Conservation (phyloP, 2,888 invertebrate species). For the Hirtodrosophila histrioides region DNA sequence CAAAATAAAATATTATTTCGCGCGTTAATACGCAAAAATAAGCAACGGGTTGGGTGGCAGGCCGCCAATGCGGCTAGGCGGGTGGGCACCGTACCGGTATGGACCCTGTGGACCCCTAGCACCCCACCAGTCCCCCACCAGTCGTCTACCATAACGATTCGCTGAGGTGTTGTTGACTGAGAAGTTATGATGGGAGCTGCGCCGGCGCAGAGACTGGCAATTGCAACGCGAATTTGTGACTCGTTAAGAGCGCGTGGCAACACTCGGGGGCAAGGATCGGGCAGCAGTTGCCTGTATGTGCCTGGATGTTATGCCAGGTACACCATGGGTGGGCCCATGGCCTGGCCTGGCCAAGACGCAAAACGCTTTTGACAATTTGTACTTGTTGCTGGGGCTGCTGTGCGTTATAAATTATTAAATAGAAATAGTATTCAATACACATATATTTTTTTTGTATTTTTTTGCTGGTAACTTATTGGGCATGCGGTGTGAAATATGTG, state of each 20-base stretch:
- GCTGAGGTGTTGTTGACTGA: conserved; percentile 80
- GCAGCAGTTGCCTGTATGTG: neutral
- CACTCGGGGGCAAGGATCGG: conserved; percentile 32
- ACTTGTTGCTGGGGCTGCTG: conserved; percentile 67
- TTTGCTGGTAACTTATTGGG: conserved; percentile 53
- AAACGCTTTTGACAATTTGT: conserved; percentile 80
- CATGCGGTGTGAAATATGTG: conserved; percentile 79
- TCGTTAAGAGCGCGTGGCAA: conserved; percentile 78
- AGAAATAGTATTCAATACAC: conserved; percentile 74
- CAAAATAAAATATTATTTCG: conserved; percentile 82
- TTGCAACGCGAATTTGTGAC: conserved; percentile 78
- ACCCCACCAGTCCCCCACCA: neutral
- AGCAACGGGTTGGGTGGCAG: conserved; percentile 73
- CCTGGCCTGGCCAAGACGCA: conserved; percentile 42
- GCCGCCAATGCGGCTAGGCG: conserved; percentile 45
- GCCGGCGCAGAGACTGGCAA: conserved; percentile 48
- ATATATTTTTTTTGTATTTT: conserved; percentile 6
- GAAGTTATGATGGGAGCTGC: conserved; percentile 76
- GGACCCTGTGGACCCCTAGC: neutral
- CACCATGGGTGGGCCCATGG: conserved; percentile 79
- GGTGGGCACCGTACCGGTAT: conserved; percentile 52
- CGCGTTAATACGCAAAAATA: conserved; percentile 82
- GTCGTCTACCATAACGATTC: neutral
- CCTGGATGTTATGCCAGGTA: conserved; percentile 11
- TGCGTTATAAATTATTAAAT: conserved; percentile 81